phyloP scores from a whole-genome alignment of 2,113 vertebrate genomes.

The Hippocampus guttulatus region DNA sequence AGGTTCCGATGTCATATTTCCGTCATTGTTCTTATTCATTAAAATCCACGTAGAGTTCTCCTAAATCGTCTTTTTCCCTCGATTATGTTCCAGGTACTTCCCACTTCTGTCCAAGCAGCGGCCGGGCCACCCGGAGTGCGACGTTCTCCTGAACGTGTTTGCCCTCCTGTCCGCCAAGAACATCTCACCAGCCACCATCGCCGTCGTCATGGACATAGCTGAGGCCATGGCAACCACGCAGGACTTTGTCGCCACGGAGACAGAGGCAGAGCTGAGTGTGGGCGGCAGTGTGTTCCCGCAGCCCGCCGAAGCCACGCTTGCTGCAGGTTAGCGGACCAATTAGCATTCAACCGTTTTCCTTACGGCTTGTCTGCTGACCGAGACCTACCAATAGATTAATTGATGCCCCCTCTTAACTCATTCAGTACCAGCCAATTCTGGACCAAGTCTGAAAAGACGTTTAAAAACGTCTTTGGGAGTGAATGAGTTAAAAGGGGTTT shows the following conservation, averaged over 20 bases:
- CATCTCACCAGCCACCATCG: conserved; percentile 72
- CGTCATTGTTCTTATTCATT: background rate
- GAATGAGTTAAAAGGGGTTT: too few relatives aligned
- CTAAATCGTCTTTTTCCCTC: background rate
- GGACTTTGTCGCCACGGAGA: conserved; percentile 79
- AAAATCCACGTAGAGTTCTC: background rate
- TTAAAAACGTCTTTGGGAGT: too few relatives aligned
- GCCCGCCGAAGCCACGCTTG: conserved; percentile 42
- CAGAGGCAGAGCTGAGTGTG: conserved; percentile 63
- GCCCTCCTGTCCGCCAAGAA: conserved; percentile 85
- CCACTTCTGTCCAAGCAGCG: conserved; percentile 86
- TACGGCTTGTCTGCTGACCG: too few relatives aligned
- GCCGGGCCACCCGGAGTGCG: conserved; percentile 77
- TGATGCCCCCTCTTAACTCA: too few relatives aligned
- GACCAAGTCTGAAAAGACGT: too few relatives aligned
- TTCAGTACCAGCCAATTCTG: too few relatives aligned
- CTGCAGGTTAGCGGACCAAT: conserved; percentile 66
- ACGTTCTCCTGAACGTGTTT: conserved; percentile 84
- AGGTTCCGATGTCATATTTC: conserved; percentile 69
- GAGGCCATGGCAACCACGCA: conserved; percentile 80
- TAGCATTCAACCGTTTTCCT: background rate
- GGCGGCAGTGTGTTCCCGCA: conserved; percentile 68
- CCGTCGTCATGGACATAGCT: conserved; percentile 83
- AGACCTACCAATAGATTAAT: too few relatives aligned
- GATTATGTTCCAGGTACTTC: conserved; percentile 77